Conservation (phyloP, 1,140 invertebrate species). For the Caenorhabditis tropicalis region DNA sequence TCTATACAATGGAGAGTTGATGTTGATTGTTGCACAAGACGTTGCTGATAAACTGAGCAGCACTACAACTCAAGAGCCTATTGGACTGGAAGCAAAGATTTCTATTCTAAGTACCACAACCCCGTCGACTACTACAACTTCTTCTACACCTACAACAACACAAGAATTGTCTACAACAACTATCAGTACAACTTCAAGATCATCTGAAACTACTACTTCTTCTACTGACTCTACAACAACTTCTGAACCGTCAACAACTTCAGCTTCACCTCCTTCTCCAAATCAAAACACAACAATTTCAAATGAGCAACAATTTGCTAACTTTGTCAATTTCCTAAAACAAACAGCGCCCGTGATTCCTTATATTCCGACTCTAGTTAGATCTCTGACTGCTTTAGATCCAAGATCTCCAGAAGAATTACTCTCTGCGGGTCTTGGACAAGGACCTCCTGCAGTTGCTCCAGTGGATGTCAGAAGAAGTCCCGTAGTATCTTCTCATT, state of each 20-base stretch:
- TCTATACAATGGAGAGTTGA: conserved; percentile 38
- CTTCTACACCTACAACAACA: neutral
- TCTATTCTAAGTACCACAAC: neutral
- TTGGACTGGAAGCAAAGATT: no score
- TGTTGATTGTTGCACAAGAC: conserved; percentile 19
- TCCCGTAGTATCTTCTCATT: neutral
- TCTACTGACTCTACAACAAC: neutral
- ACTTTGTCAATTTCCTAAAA: conserved; percentile 55
- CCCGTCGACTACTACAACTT: neutral
- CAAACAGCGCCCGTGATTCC: conserved; percentile 55
- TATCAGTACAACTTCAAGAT: neutral
- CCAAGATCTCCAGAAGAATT: neutral
- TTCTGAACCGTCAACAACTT: neutral
- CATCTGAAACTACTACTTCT: neutral
- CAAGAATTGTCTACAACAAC: neutral
- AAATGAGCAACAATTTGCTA: conserved; percentile 50
- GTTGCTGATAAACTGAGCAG: neutral
- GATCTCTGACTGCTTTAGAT: conserved; percentile 46
- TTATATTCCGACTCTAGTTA: conserved; percentile 52
- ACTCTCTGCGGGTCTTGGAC: neutral
- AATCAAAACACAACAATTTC: neutral
- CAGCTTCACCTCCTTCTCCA: neutral
- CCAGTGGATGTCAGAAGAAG: neutral
- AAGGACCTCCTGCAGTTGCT: neutral
- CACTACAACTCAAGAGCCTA: neutral